Conservation (phyloP, 2,888 invertebrate genomes). For the Ryuthela nishihirai region DNA sequence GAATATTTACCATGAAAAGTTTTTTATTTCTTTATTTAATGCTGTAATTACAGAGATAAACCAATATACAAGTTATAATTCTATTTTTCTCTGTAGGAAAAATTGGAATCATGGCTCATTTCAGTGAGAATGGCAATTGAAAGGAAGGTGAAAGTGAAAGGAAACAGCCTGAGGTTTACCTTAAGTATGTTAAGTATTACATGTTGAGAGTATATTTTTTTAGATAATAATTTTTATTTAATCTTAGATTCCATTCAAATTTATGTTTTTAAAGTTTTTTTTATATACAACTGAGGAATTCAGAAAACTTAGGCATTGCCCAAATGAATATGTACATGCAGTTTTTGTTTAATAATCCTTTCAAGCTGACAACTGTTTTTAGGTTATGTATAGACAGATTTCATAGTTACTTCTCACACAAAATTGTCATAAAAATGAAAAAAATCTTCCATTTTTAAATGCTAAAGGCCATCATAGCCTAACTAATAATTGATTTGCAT, state of each 20-base stretch:
- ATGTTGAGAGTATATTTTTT: neutral
- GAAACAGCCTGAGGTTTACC: constrained; percentile 36
- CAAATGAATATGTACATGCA: too few species aligned
- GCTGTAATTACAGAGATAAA: neutral
- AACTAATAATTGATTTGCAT: too few species aligned
- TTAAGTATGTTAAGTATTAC: constrained; percentile 28
- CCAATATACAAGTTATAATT: neutral
- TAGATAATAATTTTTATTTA: neutral
- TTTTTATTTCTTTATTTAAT: neutral
- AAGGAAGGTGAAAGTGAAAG: constrained; percentile 40
- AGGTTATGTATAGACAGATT: too few species aligned
- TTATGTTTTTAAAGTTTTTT: neutral
- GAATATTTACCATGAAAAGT: too few species aligned
- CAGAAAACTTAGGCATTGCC: too few species aligned
- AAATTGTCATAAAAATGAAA: too few species aligned
- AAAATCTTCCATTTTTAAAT: too few species aligned
- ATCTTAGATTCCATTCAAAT: neutral
- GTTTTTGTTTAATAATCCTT: too few species aligned
- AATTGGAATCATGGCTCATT: constrained; percentile 36
- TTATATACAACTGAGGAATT: too few species aligned
- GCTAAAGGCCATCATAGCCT: too few species aligned
- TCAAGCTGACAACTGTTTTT: too few species aligned
- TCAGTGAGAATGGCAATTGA: constrained; percentile 37
- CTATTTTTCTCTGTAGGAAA: constrained; percentile 32
- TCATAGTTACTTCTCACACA: too few species aligned